These are phyloP conservation scores for Trematomus loennbergii DNA, from an alignment of 2,113 vertebrate species.

Conservation along the genomic window DNA sequence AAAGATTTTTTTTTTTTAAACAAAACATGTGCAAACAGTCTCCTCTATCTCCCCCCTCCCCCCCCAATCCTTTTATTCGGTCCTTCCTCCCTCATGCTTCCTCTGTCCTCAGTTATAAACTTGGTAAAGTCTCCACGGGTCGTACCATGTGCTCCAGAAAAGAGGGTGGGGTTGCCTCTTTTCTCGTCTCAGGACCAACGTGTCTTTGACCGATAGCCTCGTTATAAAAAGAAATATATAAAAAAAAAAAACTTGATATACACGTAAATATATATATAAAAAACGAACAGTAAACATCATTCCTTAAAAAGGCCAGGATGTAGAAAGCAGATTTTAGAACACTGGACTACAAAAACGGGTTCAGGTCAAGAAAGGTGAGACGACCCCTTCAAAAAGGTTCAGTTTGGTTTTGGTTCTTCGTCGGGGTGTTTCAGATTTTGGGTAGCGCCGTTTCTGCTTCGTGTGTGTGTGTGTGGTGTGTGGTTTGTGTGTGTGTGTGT, in stretches of 20 bases:
- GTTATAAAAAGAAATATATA: background rate
- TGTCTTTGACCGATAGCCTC: constrained; percentile 50
- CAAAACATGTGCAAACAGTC: constrained; percentile 65
- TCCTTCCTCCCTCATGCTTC: constrained; percentile 21
- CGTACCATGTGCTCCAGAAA: constrained; percentile 52
- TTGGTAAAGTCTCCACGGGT: constrained; percentile 57
- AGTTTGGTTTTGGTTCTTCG: constrained; percentile 33
- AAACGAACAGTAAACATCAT: constrained; percentile 42
- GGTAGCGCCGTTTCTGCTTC: background rate
- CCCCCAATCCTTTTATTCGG: background rate
- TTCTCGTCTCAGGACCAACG: constrained; percentile 12
- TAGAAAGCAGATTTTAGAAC: constrained; percentile 37
- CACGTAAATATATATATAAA: constrained; percentile 31
- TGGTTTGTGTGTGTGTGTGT: constrained; percentile 6
- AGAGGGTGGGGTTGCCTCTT: background rate
- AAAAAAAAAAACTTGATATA: constrained; percentile 20
- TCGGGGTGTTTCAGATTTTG: constrained; percentile 1
- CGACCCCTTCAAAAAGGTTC: background rate
- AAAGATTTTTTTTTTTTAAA: constrained; percentile 1
- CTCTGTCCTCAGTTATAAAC: constrained; percentile 45
- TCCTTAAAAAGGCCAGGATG: constrained; percentile 15
- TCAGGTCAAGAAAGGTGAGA: constrained; percentile 5
- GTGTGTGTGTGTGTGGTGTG: background rate
- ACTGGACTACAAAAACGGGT: background rate
- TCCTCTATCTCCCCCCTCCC: background rate